Conservation (phyloP, 2,888 invertebrate species). For the Graphium colonna region DNA sequence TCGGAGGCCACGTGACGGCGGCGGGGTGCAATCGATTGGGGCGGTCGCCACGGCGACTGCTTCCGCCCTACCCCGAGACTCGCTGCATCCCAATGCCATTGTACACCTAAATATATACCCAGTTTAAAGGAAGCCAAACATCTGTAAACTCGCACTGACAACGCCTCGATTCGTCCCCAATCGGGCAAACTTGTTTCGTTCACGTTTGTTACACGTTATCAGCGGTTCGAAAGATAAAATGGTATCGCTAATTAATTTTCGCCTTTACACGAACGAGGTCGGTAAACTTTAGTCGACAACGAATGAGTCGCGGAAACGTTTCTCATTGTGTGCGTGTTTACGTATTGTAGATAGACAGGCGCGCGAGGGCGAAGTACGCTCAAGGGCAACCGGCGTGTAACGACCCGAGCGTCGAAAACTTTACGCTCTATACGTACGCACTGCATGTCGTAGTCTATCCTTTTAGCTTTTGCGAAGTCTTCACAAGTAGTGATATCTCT, state of each 20-base stretch:
- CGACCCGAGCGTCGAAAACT: constrained; percentile 54
- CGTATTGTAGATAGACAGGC: constrained; percentile 27
- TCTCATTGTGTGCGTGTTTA: constrained; percentile 35
- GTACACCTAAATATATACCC: background rate
- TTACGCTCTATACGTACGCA: constrained; percentile 33
- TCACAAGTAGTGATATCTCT: background rate
- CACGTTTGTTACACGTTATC: background rate
- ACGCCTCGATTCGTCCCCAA: background rate
- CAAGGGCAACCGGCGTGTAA: constrained; percentile 69
- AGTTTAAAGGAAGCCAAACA: background rate
- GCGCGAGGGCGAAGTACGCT: constrained; percentile 65
- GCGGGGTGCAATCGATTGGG: constrained; percentile 43
- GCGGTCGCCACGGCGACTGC: constrained; percentile 39
- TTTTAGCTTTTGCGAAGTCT: background rate
- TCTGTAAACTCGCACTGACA: background rate
- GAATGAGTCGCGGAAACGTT: constrained; percentile 40
- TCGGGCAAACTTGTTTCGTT: background rate
- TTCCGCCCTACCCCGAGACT: constrained; percentile 22
- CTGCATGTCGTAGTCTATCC: constrained; percentile 1
- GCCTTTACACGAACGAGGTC: constrained; percentile 47
- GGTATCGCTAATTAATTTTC: constrained; percentile 28
- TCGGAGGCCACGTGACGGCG: constrained; percentile 16
- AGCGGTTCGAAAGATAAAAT: background rate
- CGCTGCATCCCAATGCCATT: constrained; percentile 3
- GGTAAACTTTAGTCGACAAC: constrained; percentile 43